phyloP scores from a whole-genome alignment of 2,888 invertebrate genomes.

The Pterostichus niger region DNA sequence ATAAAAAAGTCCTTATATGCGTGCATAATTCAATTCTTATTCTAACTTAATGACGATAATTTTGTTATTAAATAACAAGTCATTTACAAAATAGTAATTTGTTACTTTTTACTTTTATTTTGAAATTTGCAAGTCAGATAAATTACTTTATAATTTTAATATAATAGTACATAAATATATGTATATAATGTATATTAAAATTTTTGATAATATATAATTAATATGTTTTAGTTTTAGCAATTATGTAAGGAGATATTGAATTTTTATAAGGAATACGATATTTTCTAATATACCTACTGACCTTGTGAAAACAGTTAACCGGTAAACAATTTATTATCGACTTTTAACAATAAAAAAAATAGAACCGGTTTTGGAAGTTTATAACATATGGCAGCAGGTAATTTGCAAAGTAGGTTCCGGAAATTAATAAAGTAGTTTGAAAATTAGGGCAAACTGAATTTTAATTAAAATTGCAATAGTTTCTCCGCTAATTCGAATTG shows the following conservation, averaged over 20 bases:
- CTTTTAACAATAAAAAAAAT: neutral
- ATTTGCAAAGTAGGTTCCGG: conserved; percentile 8
- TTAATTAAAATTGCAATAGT: conserved; percentile 19
- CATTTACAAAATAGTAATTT: conserved; percentile 28
- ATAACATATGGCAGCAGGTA: neutral
- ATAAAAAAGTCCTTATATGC: conserved; percentile 1
- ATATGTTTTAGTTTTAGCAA: too few species aligned
- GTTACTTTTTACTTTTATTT: conserved; percentile 14
- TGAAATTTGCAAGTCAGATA: conserved; percentile 14
- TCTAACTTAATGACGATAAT: conserved; percentile 16
- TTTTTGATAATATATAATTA: too few species aligned
- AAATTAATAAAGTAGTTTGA: neutral
- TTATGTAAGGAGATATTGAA: too few species aligned
- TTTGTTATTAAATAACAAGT: conserved; percentile 35
- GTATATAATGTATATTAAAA: too few species aligned
- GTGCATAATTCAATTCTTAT: conserved; percentile 13
- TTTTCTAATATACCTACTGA: neutral
- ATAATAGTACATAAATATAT: too few species aligned
- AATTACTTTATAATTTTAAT: neutral
- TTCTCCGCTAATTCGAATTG: neutral
- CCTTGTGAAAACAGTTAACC: neutral
- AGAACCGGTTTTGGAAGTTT: conserved; percentile 18
- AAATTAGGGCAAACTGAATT: conserved; percentile 3
- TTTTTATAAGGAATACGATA: neutral
- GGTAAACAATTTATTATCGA: neutral